These are phyloP conservation scores for Apeira syringaria DNA, from an alignment of 2,888 invertebrate species.

Conservation along the genomic window DNA sequence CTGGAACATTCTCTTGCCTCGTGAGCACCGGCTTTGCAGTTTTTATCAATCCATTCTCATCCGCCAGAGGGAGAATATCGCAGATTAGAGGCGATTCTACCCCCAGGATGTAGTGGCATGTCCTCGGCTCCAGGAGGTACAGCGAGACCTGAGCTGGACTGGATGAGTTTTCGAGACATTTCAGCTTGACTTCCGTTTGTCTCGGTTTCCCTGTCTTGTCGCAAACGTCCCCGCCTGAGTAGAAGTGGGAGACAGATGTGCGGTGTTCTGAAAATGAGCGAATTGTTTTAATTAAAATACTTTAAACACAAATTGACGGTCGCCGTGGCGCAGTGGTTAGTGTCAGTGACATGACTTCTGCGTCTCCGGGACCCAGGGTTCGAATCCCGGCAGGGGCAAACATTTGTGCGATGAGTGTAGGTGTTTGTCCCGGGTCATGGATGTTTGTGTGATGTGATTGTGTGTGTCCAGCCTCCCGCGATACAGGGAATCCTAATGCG, in stretches of 20 bases:
- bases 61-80: constrained; percentile 91
- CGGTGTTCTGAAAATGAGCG: constrained; percentile 67
- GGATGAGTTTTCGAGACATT: constrained; percentile 87
- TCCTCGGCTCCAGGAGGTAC: constrained; percentile 94
- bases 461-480: no score
- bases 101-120: constrained; percentile 97
- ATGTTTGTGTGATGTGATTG: no score
- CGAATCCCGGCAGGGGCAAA: no score
- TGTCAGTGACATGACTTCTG: no score
- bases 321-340: no score
- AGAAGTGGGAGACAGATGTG: constrained; percentile 93
- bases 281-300: background rate
- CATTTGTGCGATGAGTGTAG: no score
- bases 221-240: constrained; percentile 93
- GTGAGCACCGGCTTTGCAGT: constrained; percentile 36
- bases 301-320: no score
- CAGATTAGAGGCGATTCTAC: constrained; percentile 97
- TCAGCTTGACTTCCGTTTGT: constrained; percentile 93
- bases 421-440: no score
- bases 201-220: constrained; percentile 91
- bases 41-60: constrained; percentile 88
- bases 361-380: no score
- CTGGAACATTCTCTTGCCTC: constrained; percentile 34
- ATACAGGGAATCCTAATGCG: no score
- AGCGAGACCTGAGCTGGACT: constrained; percentile 93